A percentile compares a stretch with the other conserved stretches of the same genome.
Conservation (phyloP, 1,140 invertebrate species). For the Heterodera schachtii region DNA sequence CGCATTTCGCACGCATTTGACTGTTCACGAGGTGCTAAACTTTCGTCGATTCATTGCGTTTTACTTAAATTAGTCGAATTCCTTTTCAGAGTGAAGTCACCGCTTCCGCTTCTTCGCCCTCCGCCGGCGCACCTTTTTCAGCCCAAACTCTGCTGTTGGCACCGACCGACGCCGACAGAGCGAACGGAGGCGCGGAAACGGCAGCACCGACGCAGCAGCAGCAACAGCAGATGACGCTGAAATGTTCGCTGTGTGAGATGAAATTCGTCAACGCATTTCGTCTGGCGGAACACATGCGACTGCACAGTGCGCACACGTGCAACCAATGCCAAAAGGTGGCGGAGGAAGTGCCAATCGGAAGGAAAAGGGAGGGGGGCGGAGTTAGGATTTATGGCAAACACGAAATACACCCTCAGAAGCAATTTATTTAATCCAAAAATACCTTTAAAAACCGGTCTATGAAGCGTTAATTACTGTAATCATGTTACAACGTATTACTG, state of each 20-base stretch:
- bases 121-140: neutral
- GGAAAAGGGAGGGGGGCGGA: too few relatives aligned
- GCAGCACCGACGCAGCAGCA: neutral
- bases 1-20: slow-evolving; percentile 42
- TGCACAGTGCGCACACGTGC: slow-evolving; percentile 46
- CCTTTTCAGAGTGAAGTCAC: slow-evolving; percentile 20
- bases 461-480: too few relatives aligned
- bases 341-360: too few relatives aligned
- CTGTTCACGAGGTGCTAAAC: slow-evolving; percentile 29
- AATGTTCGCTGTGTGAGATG: slow-evolving; percentile 50
- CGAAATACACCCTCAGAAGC: too few relatives aligned
- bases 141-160: neutral
- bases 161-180: neutral
- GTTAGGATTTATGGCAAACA: too few relatives aligned
- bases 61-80: slow-evolving; percentile 17
- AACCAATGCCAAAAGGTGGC: slow-evolving; percentile 40
- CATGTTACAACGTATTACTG: too few relatives aligned
- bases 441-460: too few relatives aligned
- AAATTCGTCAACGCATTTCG: slow-evolving; percentile 43
- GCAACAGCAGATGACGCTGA: slow-evolving; percentile 18
- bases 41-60: neutral
- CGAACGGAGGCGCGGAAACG: neutral
- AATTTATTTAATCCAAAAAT: too few relatives aligned
- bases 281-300: slow-evolving; percentile 43
- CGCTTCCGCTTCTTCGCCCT: neutral